Evolutionary conservation across 2,797 vertebrate genomes (phyloP).

Genomic region (Petrocephalus sullivani): DNA sequence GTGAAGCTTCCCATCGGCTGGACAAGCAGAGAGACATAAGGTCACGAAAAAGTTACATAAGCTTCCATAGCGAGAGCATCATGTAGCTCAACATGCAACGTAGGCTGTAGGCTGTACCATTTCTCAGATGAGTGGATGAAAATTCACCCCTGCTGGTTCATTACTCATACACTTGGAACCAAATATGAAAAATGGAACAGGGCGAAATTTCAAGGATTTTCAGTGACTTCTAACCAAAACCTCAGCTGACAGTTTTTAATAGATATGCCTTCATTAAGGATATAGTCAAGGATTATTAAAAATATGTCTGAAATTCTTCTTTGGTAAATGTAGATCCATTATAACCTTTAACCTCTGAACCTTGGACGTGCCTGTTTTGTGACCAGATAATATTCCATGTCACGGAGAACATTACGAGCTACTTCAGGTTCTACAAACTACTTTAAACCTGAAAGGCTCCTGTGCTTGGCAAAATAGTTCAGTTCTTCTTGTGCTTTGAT

Average conservation of each 20-base stretch:
- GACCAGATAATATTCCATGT: background rate
- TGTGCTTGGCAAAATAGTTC: background rate
- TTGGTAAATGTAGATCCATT: background rate
- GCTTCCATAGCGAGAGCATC: background rate
- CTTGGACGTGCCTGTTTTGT: background rate
- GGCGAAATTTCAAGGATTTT: background rate
- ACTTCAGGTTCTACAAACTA: background rate
- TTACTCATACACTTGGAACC: background rate
- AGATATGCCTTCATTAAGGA: background rate
- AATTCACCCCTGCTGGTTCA: background rate
- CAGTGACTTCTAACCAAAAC: background rate
- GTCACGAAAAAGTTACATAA: background rate
- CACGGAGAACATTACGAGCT: background rate
- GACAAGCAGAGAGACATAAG: conserved; percentile 40
- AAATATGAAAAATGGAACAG: background rate
- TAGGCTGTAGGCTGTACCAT: background rate
- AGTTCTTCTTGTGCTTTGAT: background rate
- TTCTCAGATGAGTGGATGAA: background rate
- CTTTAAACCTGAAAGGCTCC: background rate
- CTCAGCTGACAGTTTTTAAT: background rate
- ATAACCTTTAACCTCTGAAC: background rate
- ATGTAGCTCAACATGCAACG: background rate
- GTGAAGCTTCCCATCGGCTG: conserved; percentile 46
- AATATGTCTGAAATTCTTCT: background rate
- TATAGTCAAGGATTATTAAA: background rate